A percentile compares a stretch with the other conserved stretches of the same genome.
phyloP scores from a whole-genome alignment of 37 sponge, comb jelly and placozoan species.

The Aphrocallistes beatrix region DNA sequence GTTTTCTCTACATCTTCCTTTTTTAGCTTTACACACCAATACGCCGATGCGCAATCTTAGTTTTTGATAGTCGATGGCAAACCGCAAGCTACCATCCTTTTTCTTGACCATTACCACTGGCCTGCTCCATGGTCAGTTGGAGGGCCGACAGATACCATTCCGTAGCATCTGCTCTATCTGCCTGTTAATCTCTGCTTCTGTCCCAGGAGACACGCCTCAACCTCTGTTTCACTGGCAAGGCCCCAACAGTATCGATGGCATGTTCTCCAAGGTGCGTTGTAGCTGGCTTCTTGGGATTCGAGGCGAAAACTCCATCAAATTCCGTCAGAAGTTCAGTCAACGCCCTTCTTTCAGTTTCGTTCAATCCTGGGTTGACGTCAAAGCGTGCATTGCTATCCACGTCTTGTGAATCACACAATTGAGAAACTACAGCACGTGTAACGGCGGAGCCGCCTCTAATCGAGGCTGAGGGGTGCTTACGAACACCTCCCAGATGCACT shows the following conservation, averaged over 20 bases:
- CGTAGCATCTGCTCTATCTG: neutral
- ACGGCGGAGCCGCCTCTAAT: neutral
- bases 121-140: neutral
- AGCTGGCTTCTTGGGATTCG: neutral
- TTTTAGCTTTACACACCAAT: slow-evolving; percentile 26
- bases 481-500: neutral
- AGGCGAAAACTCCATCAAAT: neutral
- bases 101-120: neutral
- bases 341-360: neutral
- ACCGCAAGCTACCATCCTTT: neutral
- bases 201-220: neutral
- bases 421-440: neutral
- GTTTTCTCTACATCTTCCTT: slow-evolving; percentile 18
- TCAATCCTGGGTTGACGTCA: neutral
- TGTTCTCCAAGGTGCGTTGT: neutral
- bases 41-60: slow-evolving; percentile 28
- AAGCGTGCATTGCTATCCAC: neutral
- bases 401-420: neutral
- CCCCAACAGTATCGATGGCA: neutral
- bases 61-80: neutral
- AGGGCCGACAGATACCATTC: neutral
- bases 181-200: neutral
- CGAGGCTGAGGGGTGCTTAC: neutral
- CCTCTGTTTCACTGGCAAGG: neutral
- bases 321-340: neutral